Evolutionary conservation across 2,797 vertebrate species (phyloP).

Genomic region (Gila robusta): DNA sequence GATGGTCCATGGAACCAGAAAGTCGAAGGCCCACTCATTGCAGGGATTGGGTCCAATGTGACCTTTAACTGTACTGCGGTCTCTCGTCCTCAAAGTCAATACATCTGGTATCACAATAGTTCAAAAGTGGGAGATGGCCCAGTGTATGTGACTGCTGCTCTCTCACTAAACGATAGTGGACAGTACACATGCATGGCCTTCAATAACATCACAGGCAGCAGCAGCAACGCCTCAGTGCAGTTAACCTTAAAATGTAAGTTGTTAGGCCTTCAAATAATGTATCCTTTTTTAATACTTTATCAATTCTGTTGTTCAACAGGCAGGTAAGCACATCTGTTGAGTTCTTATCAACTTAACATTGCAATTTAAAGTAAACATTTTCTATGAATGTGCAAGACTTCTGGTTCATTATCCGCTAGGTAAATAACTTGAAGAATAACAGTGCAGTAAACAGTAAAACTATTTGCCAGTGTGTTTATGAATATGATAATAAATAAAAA

Average conservation of each 20-base stretch:
- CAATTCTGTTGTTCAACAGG: neutral
- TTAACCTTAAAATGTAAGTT: conserved; percentile 52
- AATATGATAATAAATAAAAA: neutral
- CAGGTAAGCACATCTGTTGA: neutral
- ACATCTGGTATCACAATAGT: conserved; percentile 73
- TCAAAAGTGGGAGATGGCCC: conserved; percentile 57
- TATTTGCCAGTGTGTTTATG: neutral
- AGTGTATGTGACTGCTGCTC: neutral
- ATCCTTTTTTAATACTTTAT: neutral
- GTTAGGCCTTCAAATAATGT: neutral
- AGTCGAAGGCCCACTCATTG: conserved; percentile 62
- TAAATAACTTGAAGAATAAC: neutral
- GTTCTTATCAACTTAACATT: neutral
- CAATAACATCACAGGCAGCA: conserved; percentile 70
- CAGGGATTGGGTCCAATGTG: conserved; percentile 48
- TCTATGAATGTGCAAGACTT: neutral
- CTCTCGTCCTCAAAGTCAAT: conserved; percentile 69
- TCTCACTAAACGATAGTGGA: conserved; percentile 68
- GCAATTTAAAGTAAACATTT: neutral
- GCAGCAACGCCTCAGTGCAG: conserved; percentile 44
- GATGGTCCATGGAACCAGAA: conserved; percentile 57
- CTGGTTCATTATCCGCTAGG: neutral
- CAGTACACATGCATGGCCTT: conserved; percentile 72
- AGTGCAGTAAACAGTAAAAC: neutral
- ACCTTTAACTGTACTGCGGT: conserved; percentile 66